A percentile compares a stretch with the other conserved stretches of the same genome.
These are phyloP conservation scores for Dermatemys mawii DNA, from an alignment of 2,113 vertebrate genomes.

Conservation along the genomic window DNA sequence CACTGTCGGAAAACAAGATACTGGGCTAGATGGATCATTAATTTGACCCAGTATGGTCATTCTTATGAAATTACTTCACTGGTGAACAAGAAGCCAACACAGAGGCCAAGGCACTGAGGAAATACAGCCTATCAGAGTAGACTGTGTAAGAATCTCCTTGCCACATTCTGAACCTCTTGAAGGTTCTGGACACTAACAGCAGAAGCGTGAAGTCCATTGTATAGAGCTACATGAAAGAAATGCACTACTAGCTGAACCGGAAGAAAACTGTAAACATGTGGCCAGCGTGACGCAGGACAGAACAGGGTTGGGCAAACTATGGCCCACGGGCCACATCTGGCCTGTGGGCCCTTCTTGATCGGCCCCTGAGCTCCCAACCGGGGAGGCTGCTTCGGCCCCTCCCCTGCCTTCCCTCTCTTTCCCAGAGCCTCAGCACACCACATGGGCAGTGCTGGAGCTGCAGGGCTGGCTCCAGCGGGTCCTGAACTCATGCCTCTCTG, in stretches of 20 bases:
- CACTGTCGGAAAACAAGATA: background rate
- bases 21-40: background rate
- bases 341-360: no score
- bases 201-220: background rate
- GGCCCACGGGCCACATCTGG: no score
- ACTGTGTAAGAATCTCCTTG: background rate
- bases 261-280: background rate
- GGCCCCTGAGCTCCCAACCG: no score
- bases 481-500: no score
- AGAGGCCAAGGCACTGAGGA: fast-evolving
- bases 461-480: no score
- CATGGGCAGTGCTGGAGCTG: no score
- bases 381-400: no score
- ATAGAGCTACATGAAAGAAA: background rate
- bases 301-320: no score
- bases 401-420: no score
- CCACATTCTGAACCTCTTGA: background rate
- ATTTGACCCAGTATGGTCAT: background rate
- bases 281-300: background rate
- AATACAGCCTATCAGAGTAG: background rate
- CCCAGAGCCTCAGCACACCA: no score
- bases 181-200: background rate
- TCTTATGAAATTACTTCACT: background rate
- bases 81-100: background rate
- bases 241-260: background rate